Evolutionary conservation across 2,797 vertebrate genomes (phyloP), one percentile per base, ranked within the genome.

Genomic region (Pseudomugil gertrudae): DNA sequence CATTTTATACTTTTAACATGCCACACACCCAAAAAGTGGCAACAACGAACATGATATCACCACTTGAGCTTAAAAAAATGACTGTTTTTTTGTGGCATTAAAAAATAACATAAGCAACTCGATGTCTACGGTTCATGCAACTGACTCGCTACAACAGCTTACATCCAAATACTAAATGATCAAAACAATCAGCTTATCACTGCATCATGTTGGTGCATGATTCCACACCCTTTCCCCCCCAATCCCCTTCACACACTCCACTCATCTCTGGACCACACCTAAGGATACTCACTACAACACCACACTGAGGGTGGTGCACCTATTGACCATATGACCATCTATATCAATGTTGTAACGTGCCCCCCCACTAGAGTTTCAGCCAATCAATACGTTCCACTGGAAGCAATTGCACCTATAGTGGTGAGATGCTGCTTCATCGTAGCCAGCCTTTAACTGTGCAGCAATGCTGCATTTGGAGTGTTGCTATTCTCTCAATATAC

Each of bases 251-350:
- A 15, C 11, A 24, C 23, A 50, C 23, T 50, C 32, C 40, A 24
- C 52, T 65, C 40, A 45, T 78, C 47, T 64, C 66, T 66, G 58
- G 76, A 83, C 82, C 86, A 84, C 86, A 84, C 78, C 85, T 86
- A 74, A 80, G 69, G 74, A 81, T 76, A 74, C 66, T 72, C 58
- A 66, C 27, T 60, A 57, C 61, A 66, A 27, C 63, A 33, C 30
- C 64, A n/a, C 45, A 65, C 56, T 40, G 63, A 76, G 63, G 45
- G 29, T 60, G 60, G 60, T 71, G 32, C 71, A 69, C 68, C 35
- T 58, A 69, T 33, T 29, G 40, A 63, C 59, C 61, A 84, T 64
- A 66, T 73, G 78, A 78, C 59, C 55, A 26, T 36, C 60, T 63
- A 11, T 27, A 57, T 51, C 50, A 47, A 50, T 40, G 27, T 24